Evolutionary conservation across 2,113 vertebrate species (phyloP), one percentile per base, ranked within the genome.

Genomic region (Clarias macrocephalus): DNA sequence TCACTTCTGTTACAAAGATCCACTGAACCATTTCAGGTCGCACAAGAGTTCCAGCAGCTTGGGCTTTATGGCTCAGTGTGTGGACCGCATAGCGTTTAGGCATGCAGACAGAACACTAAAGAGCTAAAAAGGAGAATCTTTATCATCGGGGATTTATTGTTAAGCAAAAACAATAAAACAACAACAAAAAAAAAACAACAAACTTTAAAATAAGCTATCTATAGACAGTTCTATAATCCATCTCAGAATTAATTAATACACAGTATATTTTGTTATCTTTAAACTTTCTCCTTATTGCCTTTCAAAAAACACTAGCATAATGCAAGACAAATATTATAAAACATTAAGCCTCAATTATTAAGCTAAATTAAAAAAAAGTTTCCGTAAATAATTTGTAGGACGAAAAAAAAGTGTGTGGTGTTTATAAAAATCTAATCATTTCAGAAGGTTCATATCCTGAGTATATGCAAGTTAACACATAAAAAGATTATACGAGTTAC

Each of bases 1-100:
- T 86, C 80, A 82, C 82, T 82, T 76, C 59, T 85, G 56, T 73
- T 70, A 82, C 79, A 88, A 90, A 85, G 72, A 72, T 63, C 62
- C 56, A 75, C 88, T 80, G 66, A 88, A 84, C 85, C 82, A 70
- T 83, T 87, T 85, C 60, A 89, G 84, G 80, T 85, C 87, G 87
- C 88, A 89, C 56, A 77, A 37, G n/a, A 84, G 66, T 77, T 73
- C 79, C 85, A 85, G 83, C 73, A 66, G 85, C 59, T 82, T 37
- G 21, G 19, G 65, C 83, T 57, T 77, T 87, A 75, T 65, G 62
- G 82, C 88, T 80, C 37, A 42, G 57, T 30, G 57, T 72, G 33
- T 77, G 54, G 57, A 79, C 83, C 72, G 65, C 73, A 63, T 72
- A 75, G 23, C 16, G 37, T 75, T 30, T 54, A 56, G 13, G 23